Conservation (phyloP, 2,888 invertebrate genomes). For the Boloria selene region DNA sequence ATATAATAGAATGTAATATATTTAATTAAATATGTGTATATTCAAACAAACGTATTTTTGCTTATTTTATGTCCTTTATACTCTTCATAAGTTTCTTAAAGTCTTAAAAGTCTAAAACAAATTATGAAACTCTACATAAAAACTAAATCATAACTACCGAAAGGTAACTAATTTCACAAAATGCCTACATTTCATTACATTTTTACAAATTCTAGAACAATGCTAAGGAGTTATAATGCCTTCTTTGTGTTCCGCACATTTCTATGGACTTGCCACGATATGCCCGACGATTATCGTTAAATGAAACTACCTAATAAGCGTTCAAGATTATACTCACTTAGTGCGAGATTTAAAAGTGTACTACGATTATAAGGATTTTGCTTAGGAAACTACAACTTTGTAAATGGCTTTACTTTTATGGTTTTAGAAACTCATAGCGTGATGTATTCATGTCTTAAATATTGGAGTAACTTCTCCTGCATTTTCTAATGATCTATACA, state of each 20-base stretch:
- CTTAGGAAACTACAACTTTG: constrained; percentile 5
- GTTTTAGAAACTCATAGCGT: no score
- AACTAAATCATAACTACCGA: no score
- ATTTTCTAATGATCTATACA: no score
- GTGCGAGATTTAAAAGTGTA: constrained; percentile 44
- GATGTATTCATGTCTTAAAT: no score
- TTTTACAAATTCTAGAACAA: constrained; percentile 19
- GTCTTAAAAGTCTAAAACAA: neutral
- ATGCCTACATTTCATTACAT: constrained; percentile 10
- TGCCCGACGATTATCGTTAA: constrained; percentile 51
- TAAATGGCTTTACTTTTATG: no score
- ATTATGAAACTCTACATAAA: neutral
- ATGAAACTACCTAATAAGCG: constrained; percentile 52
- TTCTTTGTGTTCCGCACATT: constrained; percentile 31
- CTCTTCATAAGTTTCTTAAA: no score
- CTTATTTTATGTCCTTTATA: no score
- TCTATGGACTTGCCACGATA: constrained; percentile 38
- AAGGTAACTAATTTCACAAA: neutral
- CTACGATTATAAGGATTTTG: constrained; percentile 26
- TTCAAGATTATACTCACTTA: constrained; percentile 49
- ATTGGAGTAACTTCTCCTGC: no score
- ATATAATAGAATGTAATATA: neutral
- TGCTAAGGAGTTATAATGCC: constrained; percentile 22
- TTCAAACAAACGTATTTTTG: no score
- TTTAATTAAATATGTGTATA: no score